phyloP scores from a whole-genome alignment of 1,140 invertebrate genomes.

The Eupristina koningsbergeri region DNA sequence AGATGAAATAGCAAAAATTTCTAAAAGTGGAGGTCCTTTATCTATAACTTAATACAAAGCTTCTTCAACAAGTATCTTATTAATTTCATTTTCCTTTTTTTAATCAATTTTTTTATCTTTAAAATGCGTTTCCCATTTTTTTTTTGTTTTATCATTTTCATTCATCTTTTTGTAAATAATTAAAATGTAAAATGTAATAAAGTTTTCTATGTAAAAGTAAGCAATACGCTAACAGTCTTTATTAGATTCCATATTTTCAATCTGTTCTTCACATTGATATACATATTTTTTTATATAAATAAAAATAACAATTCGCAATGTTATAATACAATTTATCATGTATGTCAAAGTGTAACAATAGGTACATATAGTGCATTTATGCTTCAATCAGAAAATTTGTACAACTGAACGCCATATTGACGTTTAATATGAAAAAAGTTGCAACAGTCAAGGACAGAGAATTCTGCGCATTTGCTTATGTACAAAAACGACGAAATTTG shows the following conservation, averaged over 20 bases:
- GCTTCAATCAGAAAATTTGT: conserved; percentile 63
- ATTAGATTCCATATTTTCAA: conserved; percentile 62
- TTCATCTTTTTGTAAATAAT: conserved; percentile 50
- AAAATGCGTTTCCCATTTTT: too few relatives aligned
- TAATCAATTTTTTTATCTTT: too few relatives aligned
- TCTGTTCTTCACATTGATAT: conserved; percentile 62
- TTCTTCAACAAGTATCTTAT: too few relatives aligned
- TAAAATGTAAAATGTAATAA: conserved; percentile 45
- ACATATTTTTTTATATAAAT: conserved; percentile 65
- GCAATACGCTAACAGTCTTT: conserved; percentile 68
- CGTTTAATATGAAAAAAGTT: conserved; percentile 49
- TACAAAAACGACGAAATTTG: conserved; percentile 45
- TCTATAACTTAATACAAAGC: conserved; percentile 40
- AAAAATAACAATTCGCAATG: conserved; percentile 67
- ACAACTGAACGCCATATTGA: conserved; percentile 58
- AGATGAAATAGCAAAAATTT: conserved; percentile 84
- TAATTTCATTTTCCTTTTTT: too few relatives aligned
- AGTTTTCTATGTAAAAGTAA: conserved; percentile 52
- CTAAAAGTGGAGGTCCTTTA: conserved; percentile 60
- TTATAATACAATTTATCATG: conserved; percentile 63
- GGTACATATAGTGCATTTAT: conserved; percentile 59
- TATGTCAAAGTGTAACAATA: conserved; percentile 67
- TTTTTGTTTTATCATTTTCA: too few relatives aligned
- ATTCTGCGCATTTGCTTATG: conserved; percentile 43
- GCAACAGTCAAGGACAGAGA: conserved; percentile 47